Evolutionary conservation across 2,888 invertebrate genomes (phyloP).

Genomic region (Eupsilia transversa): DNA sequence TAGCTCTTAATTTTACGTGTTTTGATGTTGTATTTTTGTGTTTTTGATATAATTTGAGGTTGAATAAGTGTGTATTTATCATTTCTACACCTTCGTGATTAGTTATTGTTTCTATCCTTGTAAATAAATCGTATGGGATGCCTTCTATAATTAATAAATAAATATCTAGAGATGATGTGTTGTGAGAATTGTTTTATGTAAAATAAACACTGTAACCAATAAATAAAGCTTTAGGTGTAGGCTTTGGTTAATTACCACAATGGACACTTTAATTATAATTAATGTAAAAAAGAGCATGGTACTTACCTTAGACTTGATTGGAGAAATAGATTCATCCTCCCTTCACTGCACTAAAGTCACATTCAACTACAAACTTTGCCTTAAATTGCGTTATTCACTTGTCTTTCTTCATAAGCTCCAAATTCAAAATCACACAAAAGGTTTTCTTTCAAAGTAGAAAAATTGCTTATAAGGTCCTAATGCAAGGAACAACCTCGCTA

Average conservation of each 20-base stretch:
- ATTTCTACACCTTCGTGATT: not conserved
- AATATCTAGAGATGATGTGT: not conserved
- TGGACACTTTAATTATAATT: too few species aligned
- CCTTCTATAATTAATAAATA: not conserved
- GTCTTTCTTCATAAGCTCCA: not conserved
- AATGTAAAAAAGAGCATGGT: too few species aligned
- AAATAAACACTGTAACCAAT: not conserved
- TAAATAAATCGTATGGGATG: not conserved
- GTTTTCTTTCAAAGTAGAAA: not conserved
- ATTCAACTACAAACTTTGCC: not conserved
- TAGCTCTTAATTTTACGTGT: slow-evolving; percentile 28
- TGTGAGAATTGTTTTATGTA: not conserved
- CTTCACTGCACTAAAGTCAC: not conserved
- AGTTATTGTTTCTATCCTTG: not conserved
- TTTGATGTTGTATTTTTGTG: not conserved
- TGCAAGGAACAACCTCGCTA: slow-evolving; percentile 6
- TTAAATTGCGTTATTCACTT: not conserved
- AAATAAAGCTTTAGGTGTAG: not conserved
- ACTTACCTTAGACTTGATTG: slow-evolving; percentile 12
- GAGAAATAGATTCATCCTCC: not conserved
- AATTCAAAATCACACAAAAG: not conserved
- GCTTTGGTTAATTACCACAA: not conserved
- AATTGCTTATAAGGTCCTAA: slow-evolving; percentile 2
- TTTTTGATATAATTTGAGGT: not conserved
- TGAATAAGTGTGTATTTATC: not conserved